Percentiles rank a stretch among this genome's conserved stretches.
Evolutionary conservation across 1,140 invertebrate genomes (phyloP).

Genomic region (Drosophila tristis): DNA sequence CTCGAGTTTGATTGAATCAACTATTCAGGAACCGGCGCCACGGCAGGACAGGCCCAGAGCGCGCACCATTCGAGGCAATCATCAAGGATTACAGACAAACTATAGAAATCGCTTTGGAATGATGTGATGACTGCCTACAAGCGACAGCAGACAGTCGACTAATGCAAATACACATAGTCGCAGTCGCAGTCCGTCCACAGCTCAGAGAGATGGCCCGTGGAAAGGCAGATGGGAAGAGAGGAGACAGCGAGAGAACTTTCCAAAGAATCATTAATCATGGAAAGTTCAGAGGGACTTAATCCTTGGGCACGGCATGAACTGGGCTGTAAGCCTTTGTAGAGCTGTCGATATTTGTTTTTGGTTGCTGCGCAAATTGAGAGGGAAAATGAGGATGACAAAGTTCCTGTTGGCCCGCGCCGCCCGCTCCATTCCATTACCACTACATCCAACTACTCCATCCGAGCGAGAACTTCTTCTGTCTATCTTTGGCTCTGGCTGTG

Average conservation of each 20-base stretch:
- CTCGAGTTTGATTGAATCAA: slow-evolving; percentile 46
- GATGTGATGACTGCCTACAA: slow-evolving; percentile 45
- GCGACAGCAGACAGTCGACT: slow-evolving; percentile 31
- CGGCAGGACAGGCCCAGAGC: neutral
- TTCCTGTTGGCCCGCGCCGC: slow-evolving; percentile 1
- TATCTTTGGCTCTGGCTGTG: too few species aligned
- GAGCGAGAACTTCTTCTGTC: too few species aligned
- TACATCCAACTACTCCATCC: too few species aligned
- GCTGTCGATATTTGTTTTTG: slow-evolving; percentile 76
- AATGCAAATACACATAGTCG: slow-evolving; percentile 31
- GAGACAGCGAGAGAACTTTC: slow-evolving; percentile 47
- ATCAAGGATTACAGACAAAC: slow-evolving; percentile 28
- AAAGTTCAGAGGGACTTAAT: slow-evolving; percentile 71
- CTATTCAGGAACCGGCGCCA: slow-evolving; percentile 30
- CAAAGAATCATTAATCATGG: slow-evolving; percentile 74
- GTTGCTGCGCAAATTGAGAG: slow-evolving; percentile 53
- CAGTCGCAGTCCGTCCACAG: neutral
- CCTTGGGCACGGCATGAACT: slow-evolving; percentile 38
- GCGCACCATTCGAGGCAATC: slow-evolving; percentile 28
- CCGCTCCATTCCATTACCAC: neutral
- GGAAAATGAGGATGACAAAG: slow-evolving; percentile 60
- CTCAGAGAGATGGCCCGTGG: neutral
- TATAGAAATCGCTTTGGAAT: slow-evolving; percentile 54
- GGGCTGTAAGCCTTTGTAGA: slow-evolving; percentile 43
- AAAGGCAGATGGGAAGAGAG: slow-evolving; percentile 18